Conservation (phyloP, 2,888 invertebrate genomes). For the Drosophila paramelanica region DNA sequence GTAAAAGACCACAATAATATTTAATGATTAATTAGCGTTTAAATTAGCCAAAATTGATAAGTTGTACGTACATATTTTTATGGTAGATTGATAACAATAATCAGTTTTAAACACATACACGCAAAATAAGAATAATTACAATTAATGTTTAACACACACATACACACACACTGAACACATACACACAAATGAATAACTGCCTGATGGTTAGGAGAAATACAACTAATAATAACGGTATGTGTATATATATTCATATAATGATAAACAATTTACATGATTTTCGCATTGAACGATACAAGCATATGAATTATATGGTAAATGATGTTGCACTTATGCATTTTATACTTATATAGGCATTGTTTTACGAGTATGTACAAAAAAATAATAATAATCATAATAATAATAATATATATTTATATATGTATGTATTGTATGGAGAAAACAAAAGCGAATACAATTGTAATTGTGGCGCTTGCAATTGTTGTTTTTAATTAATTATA, state of each 20-base stretch:
- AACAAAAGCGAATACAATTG: slow-evolving; percentile 43
- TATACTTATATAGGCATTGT: slow-evolving; percentile 31
- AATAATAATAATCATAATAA: slow-evolving; percentile 27
- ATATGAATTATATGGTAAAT: slow-evolving; percentile 39
- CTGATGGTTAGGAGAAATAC: slow-evolving; percentile 27
- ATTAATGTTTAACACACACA: slow-evolving; percentile 13
- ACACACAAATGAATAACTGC: slow-evolving; percentile 36
- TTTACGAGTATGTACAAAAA: slow-evolving; percentile 46
- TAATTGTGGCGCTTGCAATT: slow-evolving; percentile 45
- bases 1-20: slow-evolving; percentile 40
- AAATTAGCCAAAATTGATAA: slow-evolving; percentile 50
- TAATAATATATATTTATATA: slow-evolving; percentile 14
- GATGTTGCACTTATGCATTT: slow-evolving; percentile 36
- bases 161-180: not conserved
- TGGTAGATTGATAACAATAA: slow-evolving; percentile 49
- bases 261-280: slow-evolving; percentile 68
- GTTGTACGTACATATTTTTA: slow-evolving; percentile 54
- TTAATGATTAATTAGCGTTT: slow-evolving; percentile 49
- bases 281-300: slow-evolving; percentile 53
- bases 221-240: slow-evolving; percentile 53
- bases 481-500: slow-evolving; percentile 38
- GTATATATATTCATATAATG: slow-evolving; percentile 22
- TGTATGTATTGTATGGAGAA: slow-evolving; percentile 8
- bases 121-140: slow-evolving; percentile 37
- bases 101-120: slow-evolving; percentile 44